A percentile compares a stretch with the other conserved stretches of the same genome.
phyloP scores from a whole-genome alignment of 2,113 vertebrate genomes.

The Pseudorasbora parva region DNA sequence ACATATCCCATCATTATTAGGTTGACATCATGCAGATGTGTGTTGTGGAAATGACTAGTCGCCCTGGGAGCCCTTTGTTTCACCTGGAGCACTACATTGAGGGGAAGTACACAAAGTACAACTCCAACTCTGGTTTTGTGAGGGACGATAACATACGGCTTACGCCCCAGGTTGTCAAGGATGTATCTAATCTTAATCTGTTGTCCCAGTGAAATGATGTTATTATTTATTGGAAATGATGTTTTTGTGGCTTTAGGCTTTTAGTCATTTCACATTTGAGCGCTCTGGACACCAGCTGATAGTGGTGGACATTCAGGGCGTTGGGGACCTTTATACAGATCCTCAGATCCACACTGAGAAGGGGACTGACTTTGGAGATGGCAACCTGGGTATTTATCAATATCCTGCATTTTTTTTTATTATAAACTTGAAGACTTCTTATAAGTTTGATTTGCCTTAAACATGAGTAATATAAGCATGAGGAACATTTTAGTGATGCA shows the following conservation, averaged over 20 bases:
- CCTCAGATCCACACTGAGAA: conserved; percentile 95
- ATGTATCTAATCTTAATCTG: background rate
- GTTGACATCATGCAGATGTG: conserved; percentile 99
- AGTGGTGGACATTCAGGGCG: conserved; percentile 97
- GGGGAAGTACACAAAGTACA: conserved; percentile 98
- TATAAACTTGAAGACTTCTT: background rate
- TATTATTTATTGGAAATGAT: background rate
- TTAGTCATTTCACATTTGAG: conserved; percentile 97
- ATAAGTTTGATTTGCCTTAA: conserved; percentile 1
- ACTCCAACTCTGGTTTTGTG: conserved; percentile 98
- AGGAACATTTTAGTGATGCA: background rate
- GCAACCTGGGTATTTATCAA: conserved; percentile 86
- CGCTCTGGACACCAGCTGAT: conserved; percentile 96
- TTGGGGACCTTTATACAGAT: conserved; percentile 97
- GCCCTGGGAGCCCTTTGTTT: conserved; percentile 86
- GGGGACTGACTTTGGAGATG: conserved; percentile 94
- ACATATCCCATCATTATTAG: conserved; percentile 65
- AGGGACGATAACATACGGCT: conserved; percentile 94
- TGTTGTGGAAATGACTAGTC: conserved; percentile 85
- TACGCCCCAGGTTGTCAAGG: conserved; percentile 84
- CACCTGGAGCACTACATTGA: conserved; percentile 98
- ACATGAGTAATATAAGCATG: background rate
- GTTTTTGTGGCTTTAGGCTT: conserved; percentile 78
- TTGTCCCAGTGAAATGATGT: background rate
- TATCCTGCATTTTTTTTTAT: background rate